phyloP scores from a whole-genome alignment of 2,888 invertebrate genomes.

The Liopterus haemorrhoidalis region DNA sequence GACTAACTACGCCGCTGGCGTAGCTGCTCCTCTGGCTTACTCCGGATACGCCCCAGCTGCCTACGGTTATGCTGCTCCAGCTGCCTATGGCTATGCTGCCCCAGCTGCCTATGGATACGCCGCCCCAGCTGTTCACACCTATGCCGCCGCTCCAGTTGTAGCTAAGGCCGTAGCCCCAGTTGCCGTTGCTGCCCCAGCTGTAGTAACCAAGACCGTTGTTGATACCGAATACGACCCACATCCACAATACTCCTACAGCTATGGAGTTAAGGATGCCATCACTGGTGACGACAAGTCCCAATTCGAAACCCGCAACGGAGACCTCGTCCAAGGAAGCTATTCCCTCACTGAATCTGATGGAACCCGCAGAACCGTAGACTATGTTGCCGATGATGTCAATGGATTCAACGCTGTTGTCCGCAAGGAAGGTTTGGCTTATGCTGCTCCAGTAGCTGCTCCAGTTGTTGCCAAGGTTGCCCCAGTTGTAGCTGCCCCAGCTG shows the following conservation, averaged over 20 bases:
- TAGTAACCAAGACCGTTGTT: conserved; percentile 27
- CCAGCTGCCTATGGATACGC: conserved; percentile 25
- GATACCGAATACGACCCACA: conserved; percentile 40
- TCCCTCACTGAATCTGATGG: conserved; percentile 56
- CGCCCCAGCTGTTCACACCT: conserved; percentile 24
- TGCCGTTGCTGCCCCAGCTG: conserved; percentile 34
- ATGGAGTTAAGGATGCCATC: conserved; percentile 53
- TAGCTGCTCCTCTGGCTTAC: conserved; percentile 40
- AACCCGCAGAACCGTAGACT: conserved; percentile 58
- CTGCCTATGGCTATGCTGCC: conserved; percentile 33
- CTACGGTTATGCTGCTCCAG: conserved; percentile 26
- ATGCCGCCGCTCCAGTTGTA: conserved; percentile 27
- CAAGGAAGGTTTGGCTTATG: conserved; percentile 43
- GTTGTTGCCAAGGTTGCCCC: conserved; percentile 36
- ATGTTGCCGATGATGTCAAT: conserved; percentile 49
- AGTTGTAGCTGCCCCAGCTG: conserved; percentile 48
- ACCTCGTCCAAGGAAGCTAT: conserved; percentile 57
- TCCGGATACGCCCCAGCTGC: conserved; percentile 30
- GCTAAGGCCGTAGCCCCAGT: conserved; percentile 33
- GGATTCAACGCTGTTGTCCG: conserved; percentile 55
- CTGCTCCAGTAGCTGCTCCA: conserved; percentile 44
- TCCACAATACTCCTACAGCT: conserved; percentile 54
- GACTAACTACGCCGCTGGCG: conserved; percentile 30
- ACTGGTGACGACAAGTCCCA: conserved; percentile 56
- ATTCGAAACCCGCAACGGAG: conserved; percentile 59